Percentiles rank a stretch among this genome's conserved stretches.
Conservation (phyloP, 2,113 vertebrate genomes). For the Cyanocitta stelleri region DNA sequence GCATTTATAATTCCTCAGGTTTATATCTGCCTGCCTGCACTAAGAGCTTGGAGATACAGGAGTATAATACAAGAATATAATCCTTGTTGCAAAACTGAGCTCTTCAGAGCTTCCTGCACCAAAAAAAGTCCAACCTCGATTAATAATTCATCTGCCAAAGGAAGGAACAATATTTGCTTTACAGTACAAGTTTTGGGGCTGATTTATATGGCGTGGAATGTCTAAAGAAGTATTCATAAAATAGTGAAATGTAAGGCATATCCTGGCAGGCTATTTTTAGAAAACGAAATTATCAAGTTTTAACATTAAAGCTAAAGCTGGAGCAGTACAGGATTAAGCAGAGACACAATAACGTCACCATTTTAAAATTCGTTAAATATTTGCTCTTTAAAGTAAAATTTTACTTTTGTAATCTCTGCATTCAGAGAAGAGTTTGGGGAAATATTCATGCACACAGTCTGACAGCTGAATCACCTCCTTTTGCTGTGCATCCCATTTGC, state of each 20-base stretch:
- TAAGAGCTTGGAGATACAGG: not conserved
- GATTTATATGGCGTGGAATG: not conserved
- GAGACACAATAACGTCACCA: not conserved
- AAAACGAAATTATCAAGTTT: not conserved
- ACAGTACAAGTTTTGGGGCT: not conserved
- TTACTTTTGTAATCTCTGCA: not conserved
- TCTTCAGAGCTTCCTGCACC: not conserved
- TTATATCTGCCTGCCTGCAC: not conserved
- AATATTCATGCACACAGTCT: not conserved
- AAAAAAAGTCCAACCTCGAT: not conserved
- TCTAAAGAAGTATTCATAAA: not conserved
- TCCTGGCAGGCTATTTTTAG: not conserved
- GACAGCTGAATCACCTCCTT: constrained; percentile 2
- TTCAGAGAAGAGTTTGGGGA: not conserved
- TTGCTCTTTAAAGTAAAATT: not conserved
- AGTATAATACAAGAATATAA: not conserved
- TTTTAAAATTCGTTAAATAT: not conserved
- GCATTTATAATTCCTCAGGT: not conserved
- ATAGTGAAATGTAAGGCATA: not conserved
- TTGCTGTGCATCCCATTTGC: not conserved
- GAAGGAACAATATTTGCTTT: not conserved
- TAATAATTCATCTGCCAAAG: not conserved
- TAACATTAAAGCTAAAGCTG: not conserved
- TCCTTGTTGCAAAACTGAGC: not conserved
- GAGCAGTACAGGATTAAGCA: not conserved